Evolutionary conservation across 1,140 invertebrate genomes (phyloP).

Genomic region (Drosophila gunungcola): DNA sequence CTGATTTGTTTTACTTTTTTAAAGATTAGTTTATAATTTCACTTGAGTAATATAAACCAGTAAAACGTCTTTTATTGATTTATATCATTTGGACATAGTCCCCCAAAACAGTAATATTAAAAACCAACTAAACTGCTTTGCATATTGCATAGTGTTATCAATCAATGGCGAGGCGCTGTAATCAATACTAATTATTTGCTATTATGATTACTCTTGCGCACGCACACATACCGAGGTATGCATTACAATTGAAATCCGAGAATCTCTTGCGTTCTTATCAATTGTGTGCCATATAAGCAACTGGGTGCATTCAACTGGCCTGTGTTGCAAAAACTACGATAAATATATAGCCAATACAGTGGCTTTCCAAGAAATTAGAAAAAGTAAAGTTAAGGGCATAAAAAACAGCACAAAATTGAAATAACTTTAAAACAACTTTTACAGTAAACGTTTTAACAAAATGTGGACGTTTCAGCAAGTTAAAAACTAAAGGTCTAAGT

Average conservation of each 20-base stretch:
- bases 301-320: slow-evolving; percentile 69
- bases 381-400: neutral
- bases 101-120: neutral
- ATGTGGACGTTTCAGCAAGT: too few relatives aligned
- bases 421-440: neutral
- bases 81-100: neutral
- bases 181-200: slow-evolving; percentile 74
- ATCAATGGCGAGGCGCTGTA: slow-evolving; percentile 43
- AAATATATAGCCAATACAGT: slow-evolving; percentile 5
- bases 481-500: too few relatives aligned
- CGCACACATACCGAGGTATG: slow-evolving; percentile 2
- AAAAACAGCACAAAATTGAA: too few relatives aligned
- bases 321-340: slow-evolving; percentile 42
- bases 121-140: neutral
- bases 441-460: neutral
- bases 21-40: too few relatives aligned
- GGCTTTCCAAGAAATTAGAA: neutral
- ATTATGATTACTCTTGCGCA: slow-evolving; percentile 54
- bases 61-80: too few relatives aligned
- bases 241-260: slow-evolving; percentile 40
- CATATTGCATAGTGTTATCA: slow-evolving; percentile 18
- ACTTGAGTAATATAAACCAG: too few relatives aligned
- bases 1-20: too few relatives aligned
- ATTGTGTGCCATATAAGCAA: slow-evolving; percentile 49
- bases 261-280: slow-evolving; percentile 50